Conservation (phyloP, 2,888 invertebrate genomes). For the Stenichneumon culpator region DNA sequence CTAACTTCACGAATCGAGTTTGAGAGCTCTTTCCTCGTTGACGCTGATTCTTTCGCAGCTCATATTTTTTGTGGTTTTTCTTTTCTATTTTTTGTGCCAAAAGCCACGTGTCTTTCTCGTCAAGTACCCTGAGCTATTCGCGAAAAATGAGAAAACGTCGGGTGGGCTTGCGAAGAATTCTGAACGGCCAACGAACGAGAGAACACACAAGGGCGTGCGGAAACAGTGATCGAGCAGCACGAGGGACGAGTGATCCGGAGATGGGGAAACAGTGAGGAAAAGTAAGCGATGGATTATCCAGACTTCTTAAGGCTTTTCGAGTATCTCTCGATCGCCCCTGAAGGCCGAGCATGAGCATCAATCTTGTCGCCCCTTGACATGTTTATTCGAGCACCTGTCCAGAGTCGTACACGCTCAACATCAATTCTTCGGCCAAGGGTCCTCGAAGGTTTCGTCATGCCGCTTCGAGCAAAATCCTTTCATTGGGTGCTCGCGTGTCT, state of each 20-base stretch:
- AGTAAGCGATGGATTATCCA: constrained; percentile 4
- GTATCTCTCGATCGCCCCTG: constrained; percentile 3
- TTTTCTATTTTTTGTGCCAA: background rate
- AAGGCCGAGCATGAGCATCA: background rate
- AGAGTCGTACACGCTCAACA: background rate
- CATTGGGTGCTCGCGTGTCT: background rate
- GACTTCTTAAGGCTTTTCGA: background rate
- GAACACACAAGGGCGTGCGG: background rate
- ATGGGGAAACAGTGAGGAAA: background rate
- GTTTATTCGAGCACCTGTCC: constrained; percentile 6
- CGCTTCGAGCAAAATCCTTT: background rate
- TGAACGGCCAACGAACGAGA: background rate
- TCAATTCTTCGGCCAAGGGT: background rate
- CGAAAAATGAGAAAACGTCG: background rate
- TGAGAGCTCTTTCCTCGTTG: constrained; percentile 50
- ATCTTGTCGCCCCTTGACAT: constrained; percentile 11
- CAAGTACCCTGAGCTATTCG: background rate
- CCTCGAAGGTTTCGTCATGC: background rate
- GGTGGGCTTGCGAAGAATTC: background rate
- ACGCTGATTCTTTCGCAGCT: constrained; percentile 49
- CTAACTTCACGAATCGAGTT: constrained; percentile 69
- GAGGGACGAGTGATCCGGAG: background rate
- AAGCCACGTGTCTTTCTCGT: background rate
- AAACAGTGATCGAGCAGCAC: background rate
- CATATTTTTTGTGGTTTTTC: background rate